Percentiles rank a stretch among this genome's conserved stretches.
These are phyloP conservation scores for Agrochola macilenta DNA, from an alignment of 2,888 invertebrate genomes.

Conservation along the genomic window DNA sequence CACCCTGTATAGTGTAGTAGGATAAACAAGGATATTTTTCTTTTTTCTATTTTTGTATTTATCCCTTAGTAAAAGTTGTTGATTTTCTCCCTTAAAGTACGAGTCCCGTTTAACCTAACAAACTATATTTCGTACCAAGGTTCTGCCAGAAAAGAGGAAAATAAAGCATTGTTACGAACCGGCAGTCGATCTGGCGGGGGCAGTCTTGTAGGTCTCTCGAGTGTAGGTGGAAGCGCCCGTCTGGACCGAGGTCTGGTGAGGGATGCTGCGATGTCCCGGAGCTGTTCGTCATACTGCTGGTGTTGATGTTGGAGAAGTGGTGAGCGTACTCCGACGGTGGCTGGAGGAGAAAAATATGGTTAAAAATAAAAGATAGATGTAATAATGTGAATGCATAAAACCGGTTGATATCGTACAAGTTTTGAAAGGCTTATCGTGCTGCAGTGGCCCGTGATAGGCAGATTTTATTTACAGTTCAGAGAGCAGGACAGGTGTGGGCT, in stretches of 20 bases:
- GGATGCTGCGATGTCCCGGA: conserved; percentile 96
- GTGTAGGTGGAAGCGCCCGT: conserved; percentile 88
- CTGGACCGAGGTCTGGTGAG: conserved; percentile 93
- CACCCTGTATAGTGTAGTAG: neutral
- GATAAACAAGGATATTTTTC: too few species aligned
- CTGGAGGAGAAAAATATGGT: conserved; percentile 49
- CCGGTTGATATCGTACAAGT: too few species aligned
- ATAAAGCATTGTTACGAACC: conserved; percentile 70
- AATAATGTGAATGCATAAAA: too few species aligned
- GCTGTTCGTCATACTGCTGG: conserved; percentile 92
- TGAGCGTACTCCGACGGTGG: conserved; percentile 80
- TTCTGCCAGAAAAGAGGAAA: neutral
- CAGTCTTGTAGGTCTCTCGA: conserved; percentile 90
- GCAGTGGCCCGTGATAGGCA: too few species aligned
- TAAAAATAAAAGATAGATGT: neutral
- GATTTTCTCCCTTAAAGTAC: neutral
- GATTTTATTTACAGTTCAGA: too few species aligned
- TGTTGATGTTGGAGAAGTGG: conserved; percentile 87
- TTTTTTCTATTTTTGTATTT: neutral
- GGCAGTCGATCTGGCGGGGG: conserved; percentile 86
- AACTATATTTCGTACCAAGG: neutral
- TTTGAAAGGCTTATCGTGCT: too few species aligned
- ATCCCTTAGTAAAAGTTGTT: neutral
- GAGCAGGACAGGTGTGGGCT: too few species aligned
- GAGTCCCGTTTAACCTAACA: too few species aligned